Base-by-base conservation (phyloP, 2,888 invertebrate genomes). In the Theodoxus fluviatilis region DNA sequence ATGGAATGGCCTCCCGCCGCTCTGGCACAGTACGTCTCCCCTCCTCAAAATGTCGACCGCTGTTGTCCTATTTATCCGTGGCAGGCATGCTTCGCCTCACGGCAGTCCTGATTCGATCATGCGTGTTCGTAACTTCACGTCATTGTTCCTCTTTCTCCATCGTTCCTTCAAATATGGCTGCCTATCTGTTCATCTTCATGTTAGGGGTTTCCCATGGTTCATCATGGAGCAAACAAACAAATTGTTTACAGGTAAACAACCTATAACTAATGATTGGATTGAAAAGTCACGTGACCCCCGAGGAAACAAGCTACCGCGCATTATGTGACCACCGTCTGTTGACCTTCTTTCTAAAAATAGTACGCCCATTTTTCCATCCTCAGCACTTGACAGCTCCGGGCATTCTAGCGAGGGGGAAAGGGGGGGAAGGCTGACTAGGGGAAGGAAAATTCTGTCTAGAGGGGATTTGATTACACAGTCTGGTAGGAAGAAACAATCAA, bases 221-320 rank as follows among this genome's bases (percentile, higher is more conserved):
- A 75, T 75, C 81, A 83, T 71, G 80, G 83, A 78, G 83, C 81
- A 81, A 83, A 81, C 80, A 81, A 82, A 81, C 80, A 82, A 82
- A 73, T 82, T 82, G 80, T 81, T 82, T 80, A 81, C 79, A 73
- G 79, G 78, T 82, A 82, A 82, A 81, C 81, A 82, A 80, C 77
- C 74, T 74, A 76, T 77, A 77, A 78, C 73, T 79, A 79, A 76
- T 79, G 81, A 80, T 80, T 81, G 81, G 80, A 76, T 80, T 81
- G 76, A 77, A 76, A 75, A 70, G 76, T 79, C 81, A 81, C 81
- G 80, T 81, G 81, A 78, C 76, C 74, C 75, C 75, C 67, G 72
- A 73, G 73, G 71, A 73, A 73, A 73, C 71, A 71, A 70, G 72
- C 73, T 71, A 71, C 70, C 71, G 69, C 70, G 68, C 73, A 73